These are phyloP conservation scores for Schizaphis graminum DNA, from an alignment of 2,888 invertebrate genomes.

Conservation along the genomic window DNA sequence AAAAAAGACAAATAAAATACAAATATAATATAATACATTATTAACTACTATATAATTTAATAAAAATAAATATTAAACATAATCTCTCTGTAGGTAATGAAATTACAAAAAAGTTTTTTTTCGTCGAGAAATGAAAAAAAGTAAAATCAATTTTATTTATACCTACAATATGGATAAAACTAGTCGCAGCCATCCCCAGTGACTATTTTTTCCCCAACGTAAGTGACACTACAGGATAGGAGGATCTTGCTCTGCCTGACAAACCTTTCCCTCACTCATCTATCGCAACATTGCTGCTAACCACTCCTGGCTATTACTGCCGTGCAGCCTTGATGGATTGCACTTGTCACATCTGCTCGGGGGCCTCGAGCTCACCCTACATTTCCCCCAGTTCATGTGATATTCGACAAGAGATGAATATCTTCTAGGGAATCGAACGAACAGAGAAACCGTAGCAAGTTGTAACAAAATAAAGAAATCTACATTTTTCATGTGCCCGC, in stretches of 20 bases:
- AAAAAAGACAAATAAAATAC: neutral
- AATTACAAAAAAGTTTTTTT: neutral
- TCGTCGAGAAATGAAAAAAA: neutral
- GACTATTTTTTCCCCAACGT: neutral
- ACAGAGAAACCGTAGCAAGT: neutral
- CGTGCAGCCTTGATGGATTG: constrained; percentile 52
- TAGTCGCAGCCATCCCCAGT: neutral
- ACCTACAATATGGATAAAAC: constrained; percentile 16
- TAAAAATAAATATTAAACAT: neutral
- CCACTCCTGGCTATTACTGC: constrained; percentile 57
- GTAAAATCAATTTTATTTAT: constrained; percentile 60
- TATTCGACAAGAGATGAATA: constrained; percentile 49
- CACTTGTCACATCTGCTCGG: constrained; percentile 55
- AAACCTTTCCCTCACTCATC: constrained; percentile 13
- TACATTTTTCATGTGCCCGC: constrained; percentile 40
- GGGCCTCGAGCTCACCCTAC: neutral
- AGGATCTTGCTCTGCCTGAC: constrained; percentile 16
- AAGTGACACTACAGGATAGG: constrained; percentile 44
- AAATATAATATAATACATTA: neutral
- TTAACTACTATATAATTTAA: neutral
- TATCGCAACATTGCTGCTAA: constrained; percentile 32
- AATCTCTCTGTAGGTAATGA: neutral
- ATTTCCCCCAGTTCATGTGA: neutral
- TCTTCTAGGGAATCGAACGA: constrained; percentile 46
- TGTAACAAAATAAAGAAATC: constrained; percentile 43